Evolutionary conservation across 2,797 vertebrate genomes (phyloP).

Genomic region (Urophycis tenuis): DNA sequence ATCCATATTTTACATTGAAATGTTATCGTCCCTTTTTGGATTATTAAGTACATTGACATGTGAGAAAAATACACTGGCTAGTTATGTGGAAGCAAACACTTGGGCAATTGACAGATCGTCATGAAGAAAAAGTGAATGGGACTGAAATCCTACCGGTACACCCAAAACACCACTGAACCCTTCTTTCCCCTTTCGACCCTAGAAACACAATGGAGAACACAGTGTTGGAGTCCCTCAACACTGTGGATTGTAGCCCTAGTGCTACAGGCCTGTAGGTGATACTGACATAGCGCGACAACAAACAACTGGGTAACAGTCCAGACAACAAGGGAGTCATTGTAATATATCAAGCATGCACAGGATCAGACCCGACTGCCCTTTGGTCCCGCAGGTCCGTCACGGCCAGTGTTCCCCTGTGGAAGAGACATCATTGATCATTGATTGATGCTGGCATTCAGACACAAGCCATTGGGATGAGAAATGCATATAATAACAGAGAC

Average conservation of each 20-base stretch:
- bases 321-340: not conserved
- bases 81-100: not conserved
- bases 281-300: not conserved
- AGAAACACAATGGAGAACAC: constrained; percentile 10
- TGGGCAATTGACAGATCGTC: not conserved
- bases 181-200: constrained; percentile 51
- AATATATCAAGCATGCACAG: not conserved
- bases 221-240: not conserved
- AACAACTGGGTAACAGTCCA: not conserved
- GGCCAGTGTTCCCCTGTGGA: constrained; percentile 52
- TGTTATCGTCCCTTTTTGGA: not conserved
- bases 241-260: not conserved
- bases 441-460: not conserved
- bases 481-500: not conserved
- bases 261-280: not conserved
- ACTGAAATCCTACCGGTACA: constrained; percentile 46
- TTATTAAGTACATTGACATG: not conserved
- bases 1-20: not conserved
- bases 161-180: constrained; percentile 58
- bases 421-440: constrained; percentile 4
- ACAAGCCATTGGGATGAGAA: not conserved
- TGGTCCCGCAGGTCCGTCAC: constrained; percentile 38
- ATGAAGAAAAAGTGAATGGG: not conserved
- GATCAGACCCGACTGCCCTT: constrained; percentile 44
- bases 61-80: not conserved